Conservation (phyloP, 2,797 vertebrate genomes). For the Bradypodion ventrale region DNA sequence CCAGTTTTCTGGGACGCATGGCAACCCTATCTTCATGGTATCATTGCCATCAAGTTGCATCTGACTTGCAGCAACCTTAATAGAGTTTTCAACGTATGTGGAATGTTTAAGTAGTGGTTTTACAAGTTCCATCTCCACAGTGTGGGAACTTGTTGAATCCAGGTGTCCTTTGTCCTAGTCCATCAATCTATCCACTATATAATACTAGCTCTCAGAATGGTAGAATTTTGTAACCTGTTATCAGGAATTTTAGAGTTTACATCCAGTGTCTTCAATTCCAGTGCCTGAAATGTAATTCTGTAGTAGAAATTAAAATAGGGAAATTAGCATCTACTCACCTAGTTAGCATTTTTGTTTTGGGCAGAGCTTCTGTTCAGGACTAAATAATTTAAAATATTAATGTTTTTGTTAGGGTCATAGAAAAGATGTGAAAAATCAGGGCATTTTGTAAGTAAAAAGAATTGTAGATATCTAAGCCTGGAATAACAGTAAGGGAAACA, state of each 20-base stretch:
- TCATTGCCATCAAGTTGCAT: no score
- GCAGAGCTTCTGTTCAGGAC: background rate
- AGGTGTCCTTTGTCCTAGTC: no score
- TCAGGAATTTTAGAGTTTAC: background rate
- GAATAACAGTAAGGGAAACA: no score
- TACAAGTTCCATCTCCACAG: no score
- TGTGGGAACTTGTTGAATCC: no score
- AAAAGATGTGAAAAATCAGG: background rate
- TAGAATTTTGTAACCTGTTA: background rate
- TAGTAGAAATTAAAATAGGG: background rate
- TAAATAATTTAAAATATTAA: background rate
- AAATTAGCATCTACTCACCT: background rate
- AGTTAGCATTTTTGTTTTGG: background rate
- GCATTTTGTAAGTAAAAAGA: background rate
- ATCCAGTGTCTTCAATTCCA: background rate
- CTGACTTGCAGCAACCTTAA: no score
- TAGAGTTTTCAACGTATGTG: no score
- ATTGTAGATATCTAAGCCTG: background rate
- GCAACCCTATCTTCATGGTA: background rate
- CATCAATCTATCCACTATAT: no score
- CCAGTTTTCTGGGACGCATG: no score
- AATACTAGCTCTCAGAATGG: no score
- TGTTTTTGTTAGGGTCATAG: background rate
- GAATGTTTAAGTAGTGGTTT: no score
- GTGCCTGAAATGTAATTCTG: background rate